Evolutionary conservation across 2,113 vertebrate species (phyloP).

Genomic region (Labeo catla): DNA sequence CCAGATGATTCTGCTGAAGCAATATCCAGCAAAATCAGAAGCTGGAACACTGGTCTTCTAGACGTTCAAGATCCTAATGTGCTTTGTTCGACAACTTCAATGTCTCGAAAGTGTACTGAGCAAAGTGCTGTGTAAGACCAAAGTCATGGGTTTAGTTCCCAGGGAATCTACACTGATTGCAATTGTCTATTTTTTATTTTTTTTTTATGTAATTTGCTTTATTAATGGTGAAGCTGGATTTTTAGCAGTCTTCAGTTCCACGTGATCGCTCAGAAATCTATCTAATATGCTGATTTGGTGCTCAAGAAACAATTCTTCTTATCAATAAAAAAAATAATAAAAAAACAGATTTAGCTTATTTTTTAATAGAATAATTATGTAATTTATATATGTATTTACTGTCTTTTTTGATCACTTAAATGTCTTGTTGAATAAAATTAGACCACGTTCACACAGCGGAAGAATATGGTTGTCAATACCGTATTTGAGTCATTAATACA

Average conservation of each 20-base stretch:
- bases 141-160: neutral
- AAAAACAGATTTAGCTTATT: neutral
- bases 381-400: neutral
- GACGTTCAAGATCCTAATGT: neutral
- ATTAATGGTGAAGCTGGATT: neutral
- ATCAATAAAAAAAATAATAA: too few species aligned
- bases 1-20: constrained; percentile 18
- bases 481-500: too few species aligned
- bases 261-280: neutral
- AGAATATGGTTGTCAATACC: too few species aligned
- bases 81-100: neutral
- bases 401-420: neutral
- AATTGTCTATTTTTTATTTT: neutral
- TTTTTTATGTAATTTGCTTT: too few species aligned
- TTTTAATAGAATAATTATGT: too few species aligned
- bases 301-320: neutral
- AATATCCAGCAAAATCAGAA: constrained; percentile 31
- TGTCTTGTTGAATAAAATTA: neutral
- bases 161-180: neutral
- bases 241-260: neutral
- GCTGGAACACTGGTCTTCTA: constrained; percentile 1
- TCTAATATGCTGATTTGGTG: neutral
- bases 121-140: neutral
- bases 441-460: too few species aligned
- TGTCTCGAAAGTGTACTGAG: neutral